Percentiles rank a stretch among this genome's conserved stretches.
Conservation (phyloP, 2,888 invertebrate species). For the Eupithecia abbreviata region DNA sequence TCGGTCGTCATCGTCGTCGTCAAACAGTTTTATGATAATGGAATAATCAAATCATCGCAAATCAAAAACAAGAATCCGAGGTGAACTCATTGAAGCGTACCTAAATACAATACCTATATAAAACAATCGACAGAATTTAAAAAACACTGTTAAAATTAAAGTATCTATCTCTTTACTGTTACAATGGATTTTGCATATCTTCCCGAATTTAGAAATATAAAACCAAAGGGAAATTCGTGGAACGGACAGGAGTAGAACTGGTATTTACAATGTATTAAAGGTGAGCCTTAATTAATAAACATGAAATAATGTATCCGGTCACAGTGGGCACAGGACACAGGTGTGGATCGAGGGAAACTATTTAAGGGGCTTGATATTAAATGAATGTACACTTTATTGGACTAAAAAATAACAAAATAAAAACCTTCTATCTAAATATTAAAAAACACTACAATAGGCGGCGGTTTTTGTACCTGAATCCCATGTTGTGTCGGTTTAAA, state of each 20-base stretch:
- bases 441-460: too few relatives aligned
- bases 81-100: not conserved
- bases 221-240: not conserved
- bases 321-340: conserved; percentile 10
- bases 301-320: conserved; percentile 26
- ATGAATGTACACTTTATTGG: too few relatives aligned
- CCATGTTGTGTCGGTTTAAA: too few relatives aligned
- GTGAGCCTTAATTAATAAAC: conserved; percentile 23
- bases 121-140: not conserved
- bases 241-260: not conserved
- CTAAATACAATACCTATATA: not conserved
- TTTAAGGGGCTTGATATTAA: not conserved
- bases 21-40: too few relatives aligned
- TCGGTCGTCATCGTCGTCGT: too few relatives aligned
- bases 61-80: too few relatives aligned
- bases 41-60: too few relatives aligned
- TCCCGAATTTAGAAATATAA: not conserved
- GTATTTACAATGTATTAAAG: not conserved
- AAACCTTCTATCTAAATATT: too few relatives aligned
- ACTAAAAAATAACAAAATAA: too few relatives aligned
- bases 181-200: not conserved
- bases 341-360: not conserved
- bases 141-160: not conserved
- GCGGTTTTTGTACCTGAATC: too few relatives aligned
- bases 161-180: not conserved